Evolutionary conservation across 1,140 invertebrate species (phyloP), one percentile per base, ranked within the genome.

Genomic region (Oedothorax gibbosus): DNA sequence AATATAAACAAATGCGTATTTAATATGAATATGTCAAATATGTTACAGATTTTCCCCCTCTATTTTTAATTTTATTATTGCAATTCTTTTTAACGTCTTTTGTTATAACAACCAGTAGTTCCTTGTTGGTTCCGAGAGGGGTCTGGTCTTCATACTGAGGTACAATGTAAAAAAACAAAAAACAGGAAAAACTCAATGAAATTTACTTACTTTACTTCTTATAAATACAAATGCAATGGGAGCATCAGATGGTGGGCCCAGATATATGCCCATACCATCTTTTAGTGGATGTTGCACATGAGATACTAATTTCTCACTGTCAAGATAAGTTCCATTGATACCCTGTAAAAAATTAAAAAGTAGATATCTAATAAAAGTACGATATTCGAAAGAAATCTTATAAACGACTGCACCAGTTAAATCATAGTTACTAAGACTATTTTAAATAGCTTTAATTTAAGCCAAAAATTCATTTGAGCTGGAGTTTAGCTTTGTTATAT

Each of bases 261-360:
- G 65, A 12, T 68, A 14, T 35, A 68, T 68, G 7, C 10, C 4
- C 10, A 21, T 14, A 21, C 20, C 65, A 68, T 68, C 65, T 68
- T 68, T 68, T 1, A 68, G 49, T 10, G 18, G 65, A 68, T 68
- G 15, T 20, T 8, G 20, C 7, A 35, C 49, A 35, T 49, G 7
- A 5, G 21, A 14, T 6, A 35, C 65, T 21, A 68, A 68, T 21
- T 10, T 68, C 10, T 21, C 20, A 35, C 20, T 49, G 49, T 35
- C 20, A 35, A 68, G 65, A 21, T 35, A 68, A 68, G 65, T 68
- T 68, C 65, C 65, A 68, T 68, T 68, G 11, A 68, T 21, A 68
- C 65, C 49, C 65, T 68, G 49, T 49, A 68, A 12, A 68, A 11
- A 68, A 68, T 12, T 60, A 60, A 60, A 14, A 60, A 60, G n/a